phyloP scores from a whole-genome alignment of 2,888 invertebrate genomes.

The Drosophila affinis region DNA sequence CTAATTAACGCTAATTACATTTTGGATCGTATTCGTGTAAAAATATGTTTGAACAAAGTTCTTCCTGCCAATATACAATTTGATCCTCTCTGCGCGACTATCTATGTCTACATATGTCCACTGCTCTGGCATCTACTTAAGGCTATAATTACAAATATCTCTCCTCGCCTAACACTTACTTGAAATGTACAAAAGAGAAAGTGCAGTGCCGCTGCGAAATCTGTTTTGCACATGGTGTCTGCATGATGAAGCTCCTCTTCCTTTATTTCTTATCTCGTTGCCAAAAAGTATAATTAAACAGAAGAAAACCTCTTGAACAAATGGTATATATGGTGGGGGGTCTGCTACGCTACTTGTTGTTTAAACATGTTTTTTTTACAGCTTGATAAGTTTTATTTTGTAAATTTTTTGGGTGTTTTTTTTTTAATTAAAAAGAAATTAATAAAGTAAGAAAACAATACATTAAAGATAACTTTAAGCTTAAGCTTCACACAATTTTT shows the following conservation, averaged over 20 bases:
- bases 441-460: slow-evolving; percentile 44
- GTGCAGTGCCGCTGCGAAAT: slow-evolving; percentile 1
- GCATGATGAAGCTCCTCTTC: slow-evolving; percentile 12
- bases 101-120: background rate
- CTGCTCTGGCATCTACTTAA: slow-evolving; percentile 52
- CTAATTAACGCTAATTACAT: slow-evolving; percentile 64
- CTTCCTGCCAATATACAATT: slow-evolving; percentile 50
- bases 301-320: slow-evolving; percentile 25
- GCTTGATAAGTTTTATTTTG: slow-evolving; percentile 46
- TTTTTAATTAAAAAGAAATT: slow-evolving; percentile 17
- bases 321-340: slow-evolving; percentile 10
- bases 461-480: slow-evolving; percentile 29
- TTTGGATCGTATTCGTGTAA: background rate
- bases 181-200: slow-evolving; percentile 56
- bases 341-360: slow-evolving; percentile 3
- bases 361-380: slow-evolving; percentile 41
- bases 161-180: slow-evolving; percentile 36
- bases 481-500: slow-evolving; percentile 33
- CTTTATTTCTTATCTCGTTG: slow-evolving; percentile 21
- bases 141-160: slow-evolving; percentile 49
- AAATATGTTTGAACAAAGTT: slow-evolving; percentile 37
- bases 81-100: slow-evolving; percentile 9
- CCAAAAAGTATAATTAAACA: slow-evolving; percentile 17
- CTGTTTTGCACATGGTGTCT: slow-evolving; percentile 25
- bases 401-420: slow-evolving; percentile 34